phyloP scores from a whole-genome alignment of 2,113 vertebrate species.

The Brienomyrus brachyistius region DNA sequence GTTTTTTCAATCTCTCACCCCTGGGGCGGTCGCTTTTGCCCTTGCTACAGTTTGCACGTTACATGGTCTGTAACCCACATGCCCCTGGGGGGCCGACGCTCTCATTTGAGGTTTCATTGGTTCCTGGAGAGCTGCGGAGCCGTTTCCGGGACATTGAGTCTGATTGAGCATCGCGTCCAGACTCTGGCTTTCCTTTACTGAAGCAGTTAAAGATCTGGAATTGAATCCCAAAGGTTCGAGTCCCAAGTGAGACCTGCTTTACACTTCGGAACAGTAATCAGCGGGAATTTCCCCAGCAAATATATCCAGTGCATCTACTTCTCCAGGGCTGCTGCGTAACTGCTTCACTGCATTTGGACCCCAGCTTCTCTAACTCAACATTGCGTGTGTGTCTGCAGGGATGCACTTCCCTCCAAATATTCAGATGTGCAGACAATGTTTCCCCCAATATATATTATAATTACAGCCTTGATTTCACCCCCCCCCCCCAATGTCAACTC shows the following conservation, averaged over 20 bases:
- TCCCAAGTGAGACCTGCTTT: background rate
- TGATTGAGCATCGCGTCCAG: background rate
- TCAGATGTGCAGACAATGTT: background rate
- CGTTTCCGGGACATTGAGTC: background rate
- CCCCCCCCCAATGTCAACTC: background rate
- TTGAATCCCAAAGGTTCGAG: background rate
- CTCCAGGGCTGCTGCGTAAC: no score
- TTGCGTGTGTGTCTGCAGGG: background rate
- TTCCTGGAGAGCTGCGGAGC: background rate
- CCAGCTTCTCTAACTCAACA: no score
- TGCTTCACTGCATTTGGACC: no score
- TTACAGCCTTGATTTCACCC: background rate
- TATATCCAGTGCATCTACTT: no score
- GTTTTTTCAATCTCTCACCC: slow-evolving; percentile 10
- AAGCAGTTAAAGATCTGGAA: background rate
- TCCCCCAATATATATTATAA: background rate
- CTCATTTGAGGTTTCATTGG: background rate
- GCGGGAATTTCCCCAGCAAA: no score
- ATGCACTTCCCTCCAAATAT: background rate
- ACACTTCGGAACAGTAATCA: background rate
- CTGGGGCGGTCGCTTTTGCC: background rate
- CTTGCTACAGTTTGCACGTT: background rate
- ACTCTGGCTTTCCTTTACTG: background rate
- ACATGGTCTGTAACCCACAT: background rate
- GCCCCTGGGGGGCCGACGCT: background rate